A percentile compares a stretch with the other conserved stretches of the same genome.
These are phyloP conservation scores for Leptoclinus maculatus DNA, from an alignment of 2,797 vertebrate genomes.

Conservation along the genomic window DNA sequence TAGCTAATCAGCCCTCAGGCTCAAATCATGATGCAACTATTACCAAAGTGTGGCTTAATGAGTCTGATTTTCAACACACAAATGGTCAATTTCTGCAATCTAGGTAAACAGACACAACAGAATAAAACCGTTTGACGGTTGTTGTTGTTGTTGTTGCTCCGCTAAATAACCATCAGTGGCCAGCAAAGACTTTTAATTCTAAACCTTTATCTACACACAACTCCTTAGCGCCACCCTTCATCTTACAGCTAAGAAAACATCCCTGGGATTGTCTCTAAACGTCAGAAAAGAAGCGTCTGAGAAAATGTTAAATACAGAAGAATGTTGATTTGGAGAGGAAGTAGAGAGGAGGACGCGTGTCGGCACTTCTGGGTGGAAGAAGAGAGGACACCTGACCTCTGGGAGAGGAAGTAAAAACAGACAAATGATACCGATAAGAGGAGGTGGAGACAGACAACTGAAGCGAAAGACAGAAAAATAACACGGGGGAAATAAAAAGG, in stretches of 20 bases:
- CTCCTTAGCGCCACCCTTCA: background rate
- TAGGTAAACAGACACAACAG: background rate
- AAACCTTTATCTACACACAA: background rate
- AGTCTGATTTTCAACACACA: background rate
- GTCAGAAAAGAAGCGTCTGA: conserved; percentile 13
- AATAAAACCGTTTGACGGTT: background rate
- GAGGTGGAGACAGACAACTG: background rate
- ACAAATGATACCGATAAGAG: background rate
- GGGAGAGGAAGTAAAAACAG: conserved; percentile 25
- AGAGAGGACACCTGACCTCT: conserved; percentile 32
- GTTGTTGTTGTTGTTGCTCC: too few relatives aligned
- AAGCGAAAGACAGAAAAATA: background rate
- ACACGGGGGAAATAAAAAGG: background rate
- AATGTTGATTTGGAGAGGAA: conserved; percentile 29
- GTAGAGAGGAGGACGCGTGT: conserved; percentile 22
- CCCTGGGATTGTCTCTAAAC: background rate
- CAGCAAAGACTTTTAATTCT: background rate
- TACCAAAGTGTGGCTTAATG: background rate
- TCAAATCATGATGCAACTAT: background rate
- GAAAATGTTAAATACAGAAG: conserved; percentile 21
- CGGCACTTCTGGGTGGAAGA: conserved; percentile 24
- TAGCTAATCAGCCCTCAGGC: background rate
- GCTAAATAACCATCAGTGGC: background rate
- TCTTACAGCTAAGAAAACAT: background rate
- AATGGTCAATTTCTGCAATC: background rate